Conservation (phyloP, 2,113 vertebrate species). For the Cardinalis cardinalis region DNA sequence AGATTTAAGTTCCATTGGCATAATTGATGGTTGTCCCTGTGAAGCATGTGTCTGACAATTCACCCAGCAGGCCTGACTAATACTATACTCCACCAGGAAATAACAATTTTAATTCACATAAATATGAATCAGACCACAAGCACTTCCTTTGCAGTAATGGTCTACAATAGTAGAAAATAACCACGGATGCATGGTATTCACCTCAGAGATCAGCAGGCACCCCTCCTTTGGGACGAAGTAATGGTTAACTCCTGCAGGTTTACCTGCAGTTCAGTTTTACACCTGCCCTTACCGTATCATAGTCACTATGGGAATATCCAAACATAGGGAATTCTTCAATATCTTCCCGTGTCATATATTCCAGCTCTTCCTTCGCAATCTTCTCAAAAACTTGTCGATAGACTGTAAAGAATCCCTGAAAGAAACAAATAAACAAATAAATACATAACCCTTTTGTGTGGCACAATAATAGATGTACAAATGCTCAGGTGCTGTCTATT, state of each 20-base stretch:
- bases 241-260: neutral
- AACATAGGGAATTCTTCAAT: constrained; percentile 84
- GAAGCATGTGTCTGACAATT: neutral
- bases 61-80: neutral
- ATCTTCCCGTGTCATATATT: constrained; percentile 79
- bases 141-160: neutral
- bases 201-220: neutral
- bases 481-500: neutral
- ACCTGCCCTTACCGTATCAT: constrained; percentile 81
- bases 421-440: neutral
- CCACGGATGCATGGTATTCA: neutral
- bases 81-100: neutral
- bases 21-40: neutral
- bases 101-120: neutral
- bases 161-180: neutral
- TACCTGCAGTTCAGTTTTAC: neutral
- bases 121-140: neutral
- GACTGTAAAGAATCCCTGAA: constrained; percentile 88
- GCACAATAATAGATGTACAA: neutral
- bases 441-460: fast-evolving
- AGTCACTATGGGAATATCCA: constrained; percentile 90
- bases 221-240: neutral
- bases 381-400: constrained; percentile 90
- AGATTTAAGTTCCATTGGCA: neutral
- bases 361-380: constrained; percentile 88